phyloP scores from a whole-genome alignment of 2,797 vertebrate species.

The Numenius phaeopus region DNA sequence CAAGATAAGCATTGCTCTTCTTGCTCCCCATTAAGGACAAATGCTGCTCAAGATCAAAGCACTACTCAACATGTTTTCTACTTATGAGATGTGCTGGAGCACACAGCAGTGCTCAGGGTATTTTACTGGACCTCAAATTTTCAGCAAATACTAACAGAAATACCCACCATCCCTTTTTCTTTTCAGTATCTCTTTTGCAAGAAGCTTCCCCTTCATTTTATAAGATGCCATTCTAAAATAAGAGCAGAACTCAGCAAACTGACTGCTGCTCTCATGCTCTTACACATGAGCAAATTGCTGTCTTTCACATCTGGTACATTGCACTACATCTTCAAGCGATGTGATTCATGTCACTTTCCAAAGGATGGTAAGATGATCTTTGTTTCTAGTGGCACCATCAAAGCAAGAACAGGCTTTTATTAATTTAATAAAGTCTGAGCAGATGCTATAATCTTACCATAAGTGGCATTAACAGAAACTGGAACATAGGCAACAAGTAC shows the following conservation, averaged over 20 bases:
- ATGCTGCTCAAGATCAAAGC: neutral
- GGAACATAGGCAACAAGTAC: neutral
- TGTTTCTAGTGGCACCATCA: neutral
- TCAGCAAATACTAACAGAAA: neutral
- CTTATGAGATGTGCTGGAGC: neutral
- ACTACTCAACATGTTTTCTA: neutral
- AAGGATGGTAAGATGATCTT: neutral
- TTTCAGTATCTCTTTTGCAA: neutral
- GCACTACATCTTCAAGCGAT: neutral
- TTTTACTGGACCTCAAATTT: neutral
- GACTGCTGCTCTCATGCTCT: neutral
- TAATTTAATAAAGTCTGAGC: neutral
- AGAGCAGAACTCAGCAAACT: neutral
- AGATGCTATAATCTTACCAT: neutral
- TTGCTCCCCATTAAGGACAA: neutral
- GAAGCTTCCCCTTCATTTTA: neutral
- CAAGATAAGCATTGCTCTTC: neutral
- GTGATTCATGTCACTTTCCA: neutral
- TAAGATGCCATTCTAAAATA: neutral
- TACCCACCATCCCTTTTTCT: neutral
- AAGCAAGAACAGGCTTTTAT: neutral
- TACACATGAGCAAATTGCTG: neutral
- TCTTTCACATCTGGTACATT: neutral
- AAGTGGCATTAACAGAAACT: neutral
- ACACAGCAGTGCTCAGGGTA: fast-evolving